Conservation (phyloP, 2,113 vertebrate species). For the Pampusana beccarii region DNA sequence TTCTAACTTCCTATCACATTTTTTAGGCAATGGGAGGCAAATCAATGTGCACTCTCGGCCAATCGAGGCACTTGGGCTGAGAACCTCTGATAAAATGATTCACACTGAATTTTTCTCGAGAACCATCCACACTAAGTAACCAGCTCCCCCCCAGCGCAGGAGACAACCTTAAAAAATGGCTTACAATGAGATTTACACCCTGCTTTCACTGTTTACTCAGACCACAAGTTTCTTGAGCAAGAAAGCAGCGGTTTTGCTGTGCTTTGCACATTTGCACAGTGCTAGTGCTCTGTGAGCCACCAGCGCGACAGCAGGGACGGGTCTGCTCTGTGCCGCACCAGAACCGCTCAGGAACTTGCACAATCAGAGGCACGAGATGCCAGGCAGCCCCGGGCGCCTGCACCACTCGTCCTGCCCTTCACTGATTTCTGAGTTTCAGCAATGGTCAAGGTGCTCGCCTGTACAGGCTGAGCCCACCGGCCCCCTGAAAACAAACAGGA, state of each 20-base stretch:
- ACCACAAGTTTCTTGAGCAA: background rate
- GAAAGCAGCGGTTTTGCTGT: rapidly evolving
- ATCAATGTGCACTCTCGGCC: background rate
- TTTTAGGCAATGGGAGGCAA: background rate
- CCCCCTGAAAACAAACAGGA: background rate
- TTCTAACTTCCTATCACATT: background rate
- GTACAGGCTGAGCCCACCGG: background rate
- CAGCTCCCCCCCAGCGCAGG: background rate
- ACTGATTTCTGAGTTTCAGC: background rate
- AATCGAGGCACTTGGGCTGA: background rate
- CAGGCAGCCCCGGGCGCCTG: rapidly evolving
- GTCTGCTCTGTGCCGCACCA: background rate
- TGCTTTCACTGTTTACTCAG: background rate
- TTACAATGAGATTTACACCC: background rate
- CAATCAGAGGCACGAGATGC: rapidly evolving
- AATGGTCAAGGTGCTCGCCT: rapidly evolving
- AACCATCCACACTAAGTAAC: background rate
- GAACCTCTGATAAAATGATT: background rate
- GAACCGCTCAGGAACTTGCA: background rate
- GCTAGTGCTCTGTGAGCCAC: rapidly evolving
- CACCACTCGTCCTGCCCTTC: background rate
- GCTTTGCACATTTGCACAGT: background rate
- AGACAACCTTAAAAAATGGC: background rate
- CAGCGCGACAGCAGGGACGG: background rate
- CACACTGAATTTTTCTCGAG: background rate